These are phyloP conservation scores for Saturnia japonica DNA, from an alignment of 2,888 invertebrate species.

Conservation along the genomic window DNA sequence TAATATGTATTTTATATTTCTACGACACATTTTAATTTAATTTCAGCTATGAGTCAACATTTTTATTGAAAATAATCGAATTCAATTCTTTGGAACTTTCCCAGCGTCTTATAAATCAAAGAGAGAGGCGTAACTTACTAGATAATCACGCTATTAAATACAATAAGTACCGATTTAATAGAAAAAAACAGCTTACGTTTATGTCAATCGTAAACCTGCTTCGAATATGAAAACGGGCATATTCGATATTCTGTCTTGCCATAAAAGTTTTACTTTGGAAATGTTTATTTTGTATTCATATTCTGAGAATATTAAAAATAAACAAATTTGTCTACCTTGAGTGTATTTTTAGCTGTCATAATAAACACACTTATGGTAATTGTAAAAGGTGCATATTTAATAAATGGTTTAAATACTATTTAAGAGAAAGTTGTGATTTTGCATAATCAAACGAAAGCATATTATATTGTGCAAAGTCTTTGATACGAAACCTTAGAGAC, in stretches of 20 bases:
- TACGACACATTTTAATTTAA: too few species aligned
- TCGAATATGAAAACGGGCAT: too few species aligned
- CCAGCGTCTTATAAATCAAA: not conserved
- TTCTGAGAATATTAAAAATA: not conserved
- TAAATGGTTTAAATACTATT: slow-evolving; percentile 25
- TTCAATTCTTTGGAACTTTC: not conserved
- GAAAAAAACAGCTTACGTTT: too few species aligned
- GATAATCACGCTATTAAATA: too few species aligned
- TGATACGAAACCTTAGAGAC: slow-evolving; percentile 35
- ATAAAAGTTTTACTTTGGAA: not conserved
- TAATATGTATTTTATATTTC: too few species aligned
- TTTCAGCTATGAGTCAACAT: too few species aligned
- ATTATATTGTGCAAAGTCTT: slow-evolving; percentile 26
- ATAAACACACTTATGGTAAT: not conserved
- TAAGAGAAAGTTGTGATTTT: slow-evolving; percentile 60
- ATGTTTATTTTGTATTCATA: not conserved
- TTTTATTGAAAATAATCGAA: too few species aligned
- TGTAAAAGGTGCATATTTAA: not conserved
- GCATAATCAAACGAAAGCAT: slow-evolving; percentile 42
- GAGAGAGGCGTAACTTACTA: not conserved
- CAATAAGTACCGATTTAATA: too few species aligned
- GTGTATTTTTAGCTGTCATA: not conserved
- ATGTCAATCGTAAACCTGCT: too few species aligned
- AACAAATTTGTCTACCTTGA: not conserved
- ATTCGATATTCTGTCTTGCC: too few species aligned